Percentiles rank a stretch among this genome's conserved stretches.
phyloP scores from a whole-genome alignment of 2,797 vertebrate genomes.

The Peromyscus nudipes region DNA sequence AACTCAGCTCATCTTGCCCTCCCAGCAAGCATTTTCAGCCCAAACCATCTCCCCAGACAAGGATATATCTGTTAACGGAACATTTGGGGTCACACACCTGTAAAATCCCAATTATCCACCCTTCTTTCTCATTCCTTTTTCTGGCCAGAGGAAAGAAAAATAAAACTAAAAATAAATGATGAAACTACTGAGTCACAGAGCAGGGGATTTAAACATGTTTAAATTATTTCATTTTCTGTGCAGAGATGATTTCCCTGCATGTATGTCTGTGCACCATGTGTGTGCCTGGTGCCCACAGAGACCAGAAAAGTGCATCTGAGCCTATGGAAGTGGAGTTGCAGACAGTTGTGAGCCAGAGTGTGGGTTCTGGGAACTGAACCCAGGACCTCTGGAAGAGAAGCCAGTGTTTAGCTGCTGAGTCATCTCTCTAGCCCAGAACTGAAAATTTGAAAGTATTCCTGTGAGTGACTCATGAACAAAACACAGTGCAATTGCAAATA shows the following conservation, averaged over 20 bases:
- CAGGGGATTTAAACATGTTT: background rate
- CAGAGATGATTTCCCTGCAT: background rate
- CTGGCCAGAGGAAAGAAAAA: background rate
- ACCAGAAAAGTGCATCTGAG: background rate
- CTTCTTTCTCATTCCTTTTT: background rate
- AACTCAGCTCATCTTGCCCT: background rate
- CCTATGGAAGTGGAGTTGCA: background rate
- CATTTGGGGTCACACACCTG: background rate
- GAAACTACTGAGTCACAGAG: background rate
- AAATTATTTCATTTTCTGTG: background rate
- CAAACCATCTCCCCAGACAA: background rate
- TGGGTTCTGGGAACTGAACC: background rate
- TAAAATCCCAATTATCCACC: background rate
- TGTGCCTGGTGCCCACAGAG: background rate
- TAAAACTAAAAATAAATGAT: slow-evolving; percentile 17
- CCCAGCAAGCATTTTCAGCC: background rate
- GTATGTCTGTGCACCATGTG: background rate
- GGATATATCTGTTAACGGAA: background rate
- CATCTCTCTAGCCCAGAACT: background rate
- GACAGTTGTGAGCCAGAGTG: background rate
- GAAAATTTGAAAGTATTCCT: background rate
- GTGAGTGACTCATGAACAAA: background rate
- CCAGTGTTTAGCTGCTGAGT: too few relatives aligned
- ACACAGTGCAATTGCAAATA: background rate
- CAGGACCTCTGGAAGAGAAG: background rate